Evolutionary conservation across 2,113 vertebrate genomes (phyloP).

Genomic region (Benitochromis conjunctus): DNA sequence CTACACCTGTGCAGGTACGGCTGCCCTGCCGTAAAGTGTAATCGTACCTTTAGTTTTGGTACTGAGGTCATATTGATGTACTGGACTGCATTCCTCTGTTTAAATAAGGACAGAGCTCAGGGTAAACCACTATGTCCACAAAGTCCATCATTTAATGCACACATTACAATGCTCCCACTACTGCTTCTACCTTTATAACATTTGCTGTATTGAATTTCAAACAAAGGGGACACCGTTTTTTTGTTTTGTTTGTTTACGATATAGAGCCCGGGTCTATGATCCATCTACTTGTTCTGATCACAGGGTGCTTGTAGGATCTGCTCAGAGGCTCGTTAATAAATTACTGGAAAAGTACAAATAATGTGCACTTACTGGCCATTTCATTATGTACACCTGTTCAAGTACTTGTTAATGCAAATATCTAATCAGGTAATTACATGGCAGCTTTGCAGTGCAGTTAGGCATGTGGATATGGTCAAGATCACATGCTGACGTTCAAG

Average conservation of each 20-base stretch:
- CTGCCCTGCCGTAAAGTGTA: background rate
- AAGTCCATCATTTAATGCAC: background rate
- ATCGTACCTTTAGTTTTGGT: background rate
- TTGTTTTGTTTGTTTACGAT: background rate
- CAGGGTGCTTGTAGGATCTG: background rate
- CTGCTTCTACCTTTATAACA: background rate
- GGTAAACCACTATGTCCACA: background rate
- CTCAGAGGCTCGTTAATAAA: too few species aligned
- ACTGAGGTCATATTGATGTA: background rate
- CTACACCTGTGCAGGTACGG: background rate
- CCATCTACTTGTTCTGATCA: background rate
- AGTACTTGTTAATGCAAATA: background rate
- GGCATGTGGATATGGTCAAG: background rate
- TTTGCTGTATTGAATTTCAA: background rate
- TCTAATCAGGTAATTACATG: background rate
- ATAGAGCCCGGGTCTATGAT: background rate
- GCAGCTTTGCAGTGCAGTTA: background rate
- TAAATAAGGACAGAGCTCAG: background rate
- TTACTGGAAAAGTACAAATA: background rate
- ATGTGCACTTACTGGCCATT: background rate
- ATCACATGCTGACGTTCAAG: background rate
- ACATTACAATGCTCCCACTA: background rate
- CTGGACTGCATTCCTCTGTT: background rate
- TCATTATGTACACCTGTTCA: background rate
- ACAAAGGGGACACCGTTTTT: background rate